phyloP scores from a whole-genome alignment of 2,888 invertebrate genomes.

The Galerucella calmariensis region DNA sequence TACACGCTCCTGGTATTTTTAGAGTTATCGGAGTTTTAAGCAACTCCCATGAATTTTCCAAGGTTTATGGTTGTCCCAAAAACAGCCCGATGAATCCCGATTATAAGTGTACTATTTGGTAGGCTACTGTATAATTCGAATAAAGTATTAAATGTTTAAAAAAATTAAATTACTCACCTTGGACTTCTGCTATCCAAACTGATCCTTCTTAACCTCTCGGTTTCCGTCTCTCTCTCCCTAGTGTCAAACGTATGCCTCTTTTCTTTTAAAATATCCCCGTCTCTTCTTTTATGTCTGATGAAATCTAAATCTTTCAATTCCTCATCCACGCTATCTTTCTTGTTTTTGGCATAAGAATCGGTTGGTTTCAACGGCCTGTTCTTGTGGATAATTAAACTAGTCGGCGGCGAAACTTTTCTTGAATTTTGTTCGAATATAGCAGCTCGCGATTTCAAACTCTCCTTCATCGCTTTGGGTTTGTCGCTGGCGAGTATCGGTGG shows the following conservation, averaged over 20 bases:
- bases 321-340: conserved; percentile 43
- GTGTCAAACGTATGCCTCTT: conserved; percentile 59
- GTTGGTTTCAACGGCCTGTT: conserved; percentile 43
- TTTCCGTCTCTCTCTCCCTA: conserved; percentile 57
- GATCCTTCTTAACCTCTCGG: conserved; percentile 57
- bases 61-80: conserved; percentile 76
- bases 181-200: conserved; percentile 62
- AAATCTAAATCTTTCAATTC: conserved; percentile 52
- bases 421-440: conserved; percentile 57
- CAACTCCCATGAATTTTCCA: conserved; percentile 81
- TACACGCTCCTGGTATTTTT: conserved; percentile 85
- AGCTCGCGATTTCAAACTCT: conserved; percentile 55
- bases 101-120: conserved; percentile 84
- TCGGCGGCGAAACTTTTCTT: conserved; percentile 46
- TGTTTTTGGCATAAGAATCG: conserved; percentile 43
- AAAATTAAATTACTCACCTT: conserved; percentile 54
- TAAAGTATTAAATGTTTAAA: background rate
- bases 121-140: background rate
- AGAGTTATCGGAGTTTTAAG: conserved; percentile 64
- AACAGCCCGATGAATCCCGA: conserved; percentile 84
- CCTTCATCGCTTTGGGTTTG: conserved; percentile 44
- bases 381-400: conserved; percentile 37
- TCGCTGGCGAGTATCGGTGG: conserved; percentile 11
- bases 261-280: conserved; percentile 49
- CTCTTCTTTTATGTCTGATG: conserved; percentile 50